Evolutionary conservation across 2,113 vertebrate genomes (phyloP).

Genomic region (Stegastes partitus): DNA sequence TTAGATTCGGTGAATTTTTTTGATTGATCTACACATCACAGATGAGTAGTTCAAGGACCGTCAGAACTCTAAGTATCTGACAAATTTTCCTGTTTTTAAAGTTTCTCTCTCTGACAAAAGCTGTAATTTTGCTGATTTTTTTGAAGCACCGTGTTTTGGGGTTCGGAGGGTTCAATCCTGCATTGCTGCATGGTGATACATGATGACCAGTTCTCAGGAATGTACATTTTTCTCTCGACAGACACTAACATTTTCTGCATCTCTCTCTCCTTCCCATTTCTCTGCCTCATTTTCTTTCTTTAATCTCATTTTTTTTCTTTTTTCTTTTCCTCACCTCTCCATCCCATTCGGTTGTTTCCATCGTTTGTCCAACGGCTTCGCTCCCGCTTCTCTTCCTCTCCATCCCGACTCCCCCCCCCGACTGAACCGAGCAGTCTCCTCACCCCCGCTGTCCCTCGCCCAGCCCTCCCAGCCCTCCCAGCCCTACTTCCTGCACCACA

Average conservation of each 20-base stretch:
- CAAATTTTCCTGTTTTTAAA: no score
- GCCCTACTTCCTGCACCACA: slow-evolving; percentile 84
- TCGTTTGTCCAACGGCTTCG: slow-evolving; percentile 51
- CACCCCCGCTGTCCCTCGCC: slow-evolving; percentile 80
- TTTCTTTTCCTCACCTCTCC: slow-evolving; percentile 55
- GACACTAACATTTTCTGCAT: slow-evolving; percentile 87
- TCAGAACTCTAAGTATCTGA: no score
- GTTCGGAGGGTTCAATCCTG: slow-evolving; percentile 3
- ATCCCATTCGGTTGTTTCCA: slow-evolving; percentile 58
- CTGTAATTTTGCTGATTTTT: no score
- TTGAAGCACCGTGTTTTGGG: no score
- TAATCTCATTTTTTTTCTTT: no score
- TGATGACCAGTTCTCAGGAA: slow-evolving; percentile 65
- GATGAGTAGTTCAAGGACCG: no score
- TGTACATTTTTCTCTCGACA: slow-evolving; percentile 79
- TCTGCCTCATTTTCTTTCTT: slow-evolving; percentile 60
- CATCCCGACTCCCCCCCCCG: slow-evolving; percentile 38
- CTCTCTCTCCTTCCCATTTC: slow-evolving; percentile 82
- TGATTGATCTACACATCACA: no score
- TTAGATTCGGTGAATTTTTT: no score
- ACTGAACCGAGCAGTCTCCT: slow-evolving; percentile 76
- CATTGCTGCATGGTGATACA: slow-evolving; percentile 59
- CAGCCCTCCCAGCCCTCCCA: slow-evolving; percentile 74
- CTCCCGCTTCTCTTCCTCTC: slow-evolving; percentile 56
- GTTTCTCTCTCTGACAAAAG: no score